These are phyloP conservation scores for Mycetomoellerius zeteki DNA, from an alignment of 1,140 invertebrate genomes.

Conservation along the genomic window DNA sequence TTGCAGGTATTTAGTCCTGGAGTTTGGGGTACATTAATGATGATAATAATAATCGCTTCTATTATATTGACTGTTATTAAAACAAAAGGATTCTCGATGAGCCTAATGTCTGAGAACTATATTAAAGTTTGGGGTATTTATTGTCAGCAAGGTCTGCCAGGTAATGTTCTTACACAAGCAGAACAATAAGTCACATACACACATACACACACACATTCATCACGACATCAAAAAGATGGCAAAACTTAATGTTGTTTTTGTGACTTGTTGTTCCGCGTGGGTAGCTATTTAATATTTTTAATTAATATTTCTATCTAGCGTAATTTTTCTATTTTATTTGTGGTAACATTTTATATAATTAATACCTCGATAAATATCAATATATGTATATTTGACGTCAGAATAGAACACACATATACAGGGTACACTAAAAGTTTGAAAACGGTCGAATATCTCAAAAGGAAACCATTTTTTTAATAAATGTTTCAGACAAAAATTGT, in stretches of 20 bases:
- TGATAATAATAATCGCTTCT: slow-evolving; percentile 63
- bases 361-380: too few relatives aligned
- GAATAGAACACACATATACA: not conserved
- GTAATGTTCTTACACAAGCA: slow-evolving; percentile 46
- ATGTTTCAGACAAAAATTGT: too few relatives aligned
- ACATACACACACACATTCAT: too few relatives aligned
- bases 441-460: too few relatives aligned
- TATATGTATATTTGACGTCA: not conserved
- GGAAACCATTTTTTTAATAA: too few relatives aligned
- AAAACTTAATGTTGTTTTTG: too few relatives aligned
- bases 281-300: not conserved
- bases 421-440: too few relatives aligned
- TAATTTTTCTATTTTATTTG: not conserved
- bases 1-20: slow-evolving; percentile 66
- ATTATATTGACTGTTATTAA: slow-evolving; percentile 74
- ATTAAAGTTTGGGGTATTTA: slow-evolving; percentile 77
- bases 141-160: slow-evolving; percentile 79
- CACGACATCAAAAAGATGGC: too few relatives aligned
- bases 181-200: too few relatives aligned
- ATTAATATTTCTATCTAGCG: not conserved
- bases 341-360: not conserved
- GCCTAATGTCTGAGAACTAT: slow-evolving; percentile 63
- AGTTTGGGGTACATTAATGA: slow-evolving; percentile 72
- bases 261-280: too few relatives aligned
- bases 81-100: slow-evolving; percentile 28